Evolutionary conservation across 2,113 vertebrate genomes (phyloP).

Genomic region (zebrafish (Danio rerio)): GRCz12tu NC_133182.1:16618501-16619000

Average conservation of each 20-base stretch:
- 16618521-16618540: too few species aligned
- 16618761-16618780: not conserved
- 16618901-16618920: constrained; percentile 68
- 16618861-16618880: constrained; percentile 69
- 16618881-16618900: constrained; percentile 63
- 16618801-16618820: not conserved
- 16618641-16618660: too few species aligned
- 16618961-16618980: constrained; percentile 74
- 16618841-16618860: constrained; percentile 19
- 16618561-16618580: too few species aligned
- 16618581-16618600: not conserved
- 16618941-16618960: constrained; percentile 79
- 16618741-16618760: not conserved
- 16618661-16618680: too few species aligned
- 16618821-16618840: constrained; percentile 32
- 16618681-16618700: too few species aligned
- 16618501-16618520: too few species aligned
- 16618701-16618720: too few species aligned
- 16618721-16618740: not conserved
- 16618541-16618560: too few species aligned
- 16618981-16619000: constrained; percentile 67
- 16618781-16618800: not conserved
- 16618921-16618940: constrained; percentile 74
- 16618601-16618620: too few species aligned
- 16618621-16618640: too few species aligned